Base-by-base conservation (phyloP, 1,140 invertebrate genomes). In the Heliothis subflexa region DNA sequence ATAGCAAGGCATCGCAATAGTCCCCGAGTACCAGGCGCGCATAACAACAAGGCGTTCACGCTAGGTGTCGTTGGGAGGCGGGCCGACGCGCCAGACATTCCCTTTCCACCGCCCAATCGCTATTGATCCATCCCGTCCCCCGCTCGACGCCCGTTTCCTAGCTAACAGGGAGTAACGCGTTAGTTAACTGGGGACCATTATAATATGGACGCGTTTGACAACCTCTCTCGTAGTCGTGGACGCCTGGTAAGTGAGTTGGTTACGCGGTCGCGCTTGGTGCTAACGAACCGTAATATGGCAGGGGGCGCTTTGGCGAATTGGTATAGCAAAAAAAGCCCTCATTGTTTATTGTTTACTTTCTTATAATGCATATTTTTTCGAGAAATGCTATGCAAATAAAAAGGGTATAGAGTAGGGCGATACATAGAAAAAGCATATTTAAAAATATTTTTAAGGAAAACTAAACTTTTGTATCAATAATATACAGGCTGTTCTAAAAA, bases 11-110 rank as follows among this genome's bases (percentile, higher is more conserved):
- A 87, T 80, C 83, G 82, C 81, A 87, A 84, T 86, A 85, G 84
- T 83, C 91, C 83, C 75, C 50, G 25, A 83, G 85, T 94, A 94
- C 92, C 87, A 93, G 92, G 91, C 85, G 84, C 83, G 81, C 89
- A 93, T 91, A 88, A 88, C 86, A 85, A 82, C 88, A 80, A 92
- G 92, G 91, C 91, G 92, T 91, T 91, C 81, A 88, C 88, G 79
- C 84, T 86, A 89, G 86, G 86, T 89, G 90, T 89, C 79, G 81
- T 78, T 85, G 83, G 89, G 89, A 89, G 92, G 91, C 91, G 92
- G 91, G 88, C 87, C 92, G 84, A 84, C 85, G 78, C 86, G 86
- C 89, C 84, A 91, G 89, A 87, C 89, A 84, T 91, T 92, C 89
- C 90, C 91, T 89, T 88, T 84, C 86, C 83, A 90, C 81, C 87